Percentiles rank a stretch among this genome's conserved stretches.
phyloP scores from a whole-genome alignment of 2,888 invertebrate genomes.

The Barypeithes pellucidus region DNA sequence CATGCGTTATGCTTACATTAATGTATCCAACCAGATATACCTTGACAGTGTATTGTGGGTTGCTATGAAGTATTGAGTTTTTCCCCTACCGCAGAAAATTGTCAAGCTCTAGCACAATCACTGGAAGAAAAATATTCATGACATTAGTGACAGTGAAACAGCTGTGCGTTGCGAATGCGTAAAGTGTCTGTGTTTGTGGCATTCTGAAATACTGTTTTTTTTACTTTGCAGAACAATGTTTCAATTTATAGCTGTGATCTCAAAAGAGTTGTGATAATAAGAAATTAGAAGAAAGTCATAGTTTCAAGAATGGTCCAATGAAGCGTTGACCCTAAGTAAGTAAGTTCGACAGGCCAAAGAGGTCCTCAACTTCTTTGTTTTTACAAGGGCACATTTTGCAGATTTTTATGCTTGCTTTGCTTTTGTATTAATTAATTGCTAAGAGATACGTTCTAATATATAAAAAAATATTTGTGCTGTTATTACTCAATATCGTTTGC shows the following conservation, averaged over 20 bases:
- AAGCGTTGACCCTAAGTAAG: constrained; percentile 57
- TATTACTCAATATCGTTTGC: constrained; percentile 17
- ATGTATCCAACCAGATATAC: not conserved
- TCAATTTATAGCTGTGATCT: constrained; percentile 57
- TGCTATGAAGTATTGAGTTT: not conserved
- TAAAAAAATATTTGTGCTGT: not conserved
- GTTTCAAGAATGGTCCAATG: constrained; percentile 54
- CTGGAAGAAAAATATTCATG: constrained; percentile 19
- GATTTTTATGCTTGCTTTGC: not conserved
- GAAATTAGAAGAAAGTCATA: constrained; percentile 53
- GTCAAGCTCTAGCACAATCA: not conserved
- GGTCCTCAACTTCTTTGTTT: constrained; percentile 42
- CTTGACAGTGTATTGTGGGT: not conserved
- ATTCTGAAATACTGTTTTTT: constrained; percentile 44
- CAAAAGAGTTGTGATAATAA: constrained; percentile 57
- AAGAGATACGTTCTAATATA: not conserved
- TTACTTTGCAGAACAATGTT: constrained; percentile 53
- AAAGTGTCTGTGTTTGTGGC: constrained; percentile 37
- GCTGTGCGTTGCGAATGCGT: constrained; percentile 54
- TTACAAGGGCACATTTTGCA: constrained; percentile 20
- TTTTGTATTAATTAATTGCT: not conserved
- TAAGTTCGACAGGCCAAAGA: constrained; percentile 37
- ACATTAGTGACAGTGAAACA: constrained; percentile 51
- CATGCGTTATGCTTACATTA: too few relatives aligned
- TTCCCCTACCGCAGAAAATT: constrained; percentile 16